phyloP scores from a whole-genome alignment of 2,888 invertebrate genomes.

The Allacma fusca region DNA sequence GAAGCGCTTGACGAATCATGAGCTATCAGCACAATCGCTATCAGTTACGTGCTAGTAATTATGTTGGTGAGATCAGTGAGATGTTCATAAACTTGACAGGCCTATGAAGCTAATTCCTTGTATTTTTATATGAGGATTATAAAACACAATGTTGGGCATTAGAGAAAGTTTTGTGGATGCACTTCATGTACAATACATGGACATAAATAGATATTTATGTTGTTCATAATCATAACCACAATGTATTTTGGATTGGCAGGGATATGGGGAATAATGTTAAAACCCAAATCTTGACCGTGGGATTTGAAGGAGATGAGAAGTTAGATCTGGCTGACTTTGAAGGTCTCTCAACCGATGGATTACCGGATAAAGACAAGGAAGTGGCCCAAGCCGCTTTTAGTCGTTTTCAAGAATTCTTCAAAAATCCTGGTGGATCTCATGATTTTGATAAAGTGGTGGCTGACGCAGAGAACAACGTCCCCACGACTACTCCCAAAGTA shows the following conservation, averaged over 20 bases:
- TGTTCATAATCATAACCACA: no score
- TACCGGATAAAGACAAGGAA: slow-evolving; percentile 55
- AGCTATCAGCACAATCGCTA: no score
- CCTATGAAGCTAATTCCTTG: not conserved
- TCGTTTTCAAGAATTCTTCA: slow-evolving; percentile 58
- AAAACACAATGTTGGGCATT: not conserved
- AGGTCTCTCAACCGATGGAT: slow-evolving; percentile 44
- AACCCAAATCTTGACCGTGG: slow-evolving; percentile 60
- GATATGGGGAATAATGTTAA: slow-evolving; percentile 50
- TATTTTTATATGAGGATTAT: slow-evolving; percentile 2
- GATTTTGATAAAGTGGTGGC: slow-evolving; percentile 41
- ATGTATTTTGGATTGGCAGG: slow-evolving; percentile 14
- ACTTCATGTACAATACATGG: no score
- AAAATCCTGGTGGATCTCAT: slow-evolving; percentile 42
- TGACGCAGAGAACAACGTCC: slow-evolving; percentile 19
- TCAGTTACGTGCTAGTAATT: not conserved
- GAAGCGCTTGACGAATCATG: no score
- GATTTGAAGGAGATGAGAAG: slow-evolving; percentile 61
- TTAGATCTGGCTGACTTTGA: slow-evolving; percentile 59
- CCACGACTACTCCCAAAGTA: not conserved
- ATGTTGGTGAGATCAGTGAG: not conserved
- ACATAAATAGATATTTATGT: no score
- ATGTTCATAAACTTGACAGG: not conserved
- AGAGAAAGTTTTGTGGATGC: slow-evolving; percentile 1
- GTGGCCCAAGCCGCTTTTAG: slow-evolving; percentile 60